These are phyloP conservation scores for Petrocephalus microphthalmus DNA, from an alignment of 2,113 vertebrate species.

Conservation along the genomic window DNA sequence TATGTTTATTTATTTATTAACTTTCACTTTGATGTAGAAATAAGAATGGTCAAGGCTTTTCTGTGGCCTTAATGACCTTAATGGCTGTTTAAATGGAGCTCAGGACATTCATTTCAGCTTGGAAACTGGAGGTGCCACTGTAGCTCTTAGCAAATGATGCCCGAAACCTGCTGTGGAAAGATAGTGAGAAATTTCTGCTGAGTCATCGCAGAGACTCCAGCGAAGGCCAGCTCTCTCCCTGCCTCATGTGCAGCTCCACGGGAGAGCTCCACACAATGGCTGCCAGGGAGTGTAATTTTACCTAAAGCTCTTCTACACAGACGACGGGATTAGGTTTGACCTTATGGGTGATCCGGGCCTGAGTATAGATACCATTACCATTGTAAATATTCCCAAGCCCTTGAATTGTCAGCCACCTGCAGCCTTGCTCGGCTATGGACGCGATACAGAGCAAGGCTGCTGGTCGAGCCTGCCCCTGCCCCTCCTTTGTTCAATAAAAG, in stretches of 20 bases:
- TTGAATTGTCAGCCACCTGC: neutral
- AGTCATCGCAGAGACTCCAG: neutral
- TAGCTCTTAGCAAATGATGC: neutral
- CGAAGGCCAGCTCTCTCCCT: neutral
- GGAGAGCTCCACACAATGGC: neutral
- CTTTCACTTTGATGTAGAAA: neutral
- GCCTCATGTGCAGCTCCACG: neutral
- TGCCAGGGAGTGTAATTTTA: slow-evolving; percentile 3
- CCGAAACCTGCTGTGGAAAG: neutral
- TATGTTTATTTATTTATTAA: neutral
- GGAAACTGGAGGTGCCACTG: neutral
- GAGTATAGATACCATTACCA: neutral
- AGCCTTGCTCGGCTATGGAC: neutral
- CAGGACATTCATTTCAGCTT: neutral
- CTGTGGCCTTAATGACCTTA: neutral
- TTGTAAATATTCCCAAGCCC: neutral
- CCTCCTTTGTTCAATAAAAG: neutral
- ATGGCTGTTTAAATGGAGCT: neutral
- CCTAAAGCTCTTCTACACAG: neutral
- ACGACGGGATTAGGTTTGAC: neutral
- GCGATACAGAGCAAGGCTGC: neutral
- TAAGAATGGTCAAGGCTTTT: neutral
- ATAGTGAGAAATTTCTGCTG: neutral
- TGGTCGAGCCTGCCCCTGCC: neutral
- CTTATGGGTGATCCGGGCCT: neutral